These are phyloP conservation scores for Callipepla squamata DNA, from an alignment of 2,113 vertebrate genomes.

Conservation along the genomic window DNA sequence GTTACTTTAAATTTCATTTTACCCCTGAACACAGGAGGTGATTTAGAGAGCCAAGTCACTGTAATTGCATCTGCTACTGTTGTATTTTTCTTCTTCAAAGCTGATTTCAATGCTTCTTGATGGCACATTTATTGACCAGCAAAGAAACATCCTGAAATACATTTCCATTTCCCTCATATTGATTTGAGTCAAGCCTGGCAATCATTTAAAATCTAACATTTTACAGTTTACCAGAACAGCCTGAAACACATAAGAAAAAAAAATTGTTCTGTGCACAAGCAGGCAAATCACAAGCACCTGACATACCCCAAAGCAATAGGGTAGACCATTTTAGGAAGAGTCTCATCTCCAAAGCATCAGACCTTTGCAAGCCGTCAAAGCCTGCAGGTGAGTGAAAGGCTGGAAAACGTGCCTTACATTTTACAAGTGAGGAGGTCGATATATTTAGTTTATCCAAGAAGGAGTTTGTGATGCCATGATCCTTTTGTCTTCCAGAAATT, in stretches of 20 bases:
- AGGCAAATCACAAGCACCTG: neutral
- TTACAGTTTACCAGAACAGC: neutral
- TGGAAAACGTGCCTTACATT: neutral
- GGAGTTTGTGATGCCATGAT: neutral
- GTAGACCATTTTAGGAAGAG: neutral
- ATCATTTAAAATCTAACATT: conserved; percentile 58
- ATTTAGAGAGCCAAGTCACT: conserved; percentile 40
- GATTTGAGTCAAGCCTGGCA: conserved; percentile 45
- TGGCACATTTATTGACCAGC: conserved; percentile 61
- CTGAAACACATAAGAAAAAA: neutral
- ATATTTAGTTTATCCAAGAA: neutral
- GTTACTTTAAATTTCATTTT: conserved; percentile 29
- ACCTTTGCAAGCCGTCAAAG: neutral
- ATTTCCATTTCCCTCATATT: conserved; percentile 60
- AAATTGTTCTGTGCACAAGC: neutral
- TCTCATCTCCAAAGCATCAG: neutral
- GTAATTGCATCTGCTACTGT: conserved; percentile 19
- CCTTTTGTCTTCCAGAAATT: neutral
- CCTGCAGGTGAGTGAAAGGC: neutral
- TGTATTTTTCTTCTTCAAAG: conserved; percentile 36
- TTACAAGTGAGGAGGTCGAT: neutral
- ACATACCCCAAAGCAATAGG: neutral
- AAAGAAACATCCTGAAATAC: conserved; percentile 55
- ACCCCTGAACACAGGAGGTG: neutral
- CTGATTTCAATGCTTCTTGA: conserved; percentile 58